Percentiles rank a stretch among this genome's conserved stretches.
These are phyloP conservation scores for Vespertilio murinus DNA, from an alignment of 2,797 vertebrate species.

Conservation along the genomic window DNA sequence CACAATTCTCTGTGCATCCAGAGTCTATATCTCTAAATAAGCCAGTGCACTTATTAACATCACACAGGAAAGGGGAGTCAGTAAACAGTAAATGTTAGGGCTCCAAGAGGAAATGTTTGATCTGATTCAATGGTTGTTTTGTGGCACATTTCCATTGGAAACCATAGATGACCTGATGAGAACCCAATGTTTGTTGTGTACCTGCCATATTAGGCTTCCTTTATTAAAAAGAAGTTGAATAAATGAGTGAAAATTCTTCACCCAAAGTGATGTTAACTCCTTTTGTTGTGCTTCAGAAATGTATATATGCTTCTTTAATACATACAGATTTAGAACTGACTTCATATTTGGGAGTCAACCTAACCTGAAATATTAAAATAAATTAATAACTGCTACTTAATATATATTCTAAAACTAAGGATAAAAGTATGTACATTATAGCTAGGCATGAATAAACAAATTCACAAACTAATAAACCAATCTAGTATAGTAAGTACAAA, in stretches of 20 bases:
- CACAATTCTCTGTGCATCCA: not conserved
- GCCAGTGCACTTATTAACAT: not conserved
- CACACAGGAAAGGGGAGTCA: not conserved
- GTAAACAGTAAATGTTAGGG: not conserved
- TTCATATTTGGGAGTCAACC: not conserved
- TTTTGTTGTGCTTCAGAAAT: not conserved
- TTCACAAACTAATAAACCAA: not conserved
- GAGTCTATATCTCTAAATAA: not conserved
- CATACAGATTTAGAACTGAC: not conserved
- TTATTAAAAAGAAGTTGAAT: constrained; percentile 6
- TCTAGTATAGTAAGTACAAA: not conserved
- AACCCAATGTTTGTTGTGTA: not conserved
- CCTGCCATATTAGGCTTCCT: not conserved
- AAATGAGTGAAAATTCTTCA: not conserved
- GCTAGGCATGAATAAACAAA: not conserved
- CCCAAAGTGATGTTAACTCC: not conserved
- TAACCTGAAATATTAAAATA: constrained; percentile 9
- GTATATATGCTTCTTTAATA: not conserved
- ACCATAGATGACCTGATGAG: not conserved
- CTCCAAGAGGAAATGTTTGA: not conserved
- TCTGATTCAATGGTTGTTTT: not conserved
- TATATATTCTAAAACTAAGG: constrained; percentile 35
- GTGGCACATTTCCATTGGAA: not conserved
- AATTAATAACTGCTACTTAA: not conserved
- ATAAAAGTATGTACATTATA: not conserved